A percentile compares a stretch with the other conserved stretches of the same genome.
These are phyloP conservation scores for Brachionus koreanus DNA, from an alignment of 1,140 invertebrate genomes.

Conservation along the genomic window DNA sequence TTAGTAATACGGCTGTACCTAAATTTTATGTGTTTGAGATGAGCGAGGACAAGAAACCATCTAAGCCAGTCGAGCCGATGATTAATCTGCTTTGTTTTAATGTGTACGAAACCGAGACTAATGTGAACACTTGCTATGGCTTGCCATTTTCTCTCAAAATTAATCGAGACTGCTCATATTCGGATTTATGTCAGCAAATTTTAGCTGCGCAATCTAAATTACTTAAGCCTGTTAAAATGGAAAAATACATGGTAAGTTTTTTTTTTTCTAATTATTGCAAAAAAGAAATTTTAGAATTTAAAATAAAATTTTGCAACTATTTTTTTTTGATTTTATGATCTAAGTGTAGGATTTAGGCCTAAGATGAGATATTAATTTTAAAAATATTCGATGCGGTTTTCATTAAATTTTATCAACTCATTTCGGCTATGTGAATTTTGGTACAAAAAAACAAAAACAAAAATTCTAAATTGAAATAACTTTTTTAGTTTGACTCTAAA, in stretches of 20 bases:
- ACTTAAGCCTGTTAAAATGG: conserved; percentile 61
- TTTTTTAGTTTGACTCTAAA: too few relatives aligned
- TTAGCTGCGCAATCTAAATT: conserved; percentile 77
- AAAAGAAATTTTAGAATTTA: too few relatives aligned
- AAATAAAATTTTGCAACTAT: too few relatives aligned
- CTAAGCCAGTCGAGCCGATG: not conserved
- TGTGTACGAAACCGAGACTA: conserved; percentile 46
- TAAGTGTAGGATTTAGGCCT: too few relatives aligned
- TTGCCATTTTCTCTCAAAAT: conserved; percentile 83
- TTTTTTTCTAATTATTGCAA: too few relatives aligned
- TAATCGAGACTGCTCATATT: conserved; percentile 76
- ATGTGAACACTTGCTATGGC: conserved; percentile 65
- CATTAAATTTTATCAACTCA: too few relatives aligned
- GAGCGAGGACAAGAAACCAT: not conserved
- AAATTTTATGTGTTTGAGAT: not conserved
- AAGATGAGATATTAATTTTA: too few relatives aligned
- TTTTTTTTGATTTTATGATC: too few relatives aligned
- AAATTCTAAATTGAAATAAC: too few relatives aligned
- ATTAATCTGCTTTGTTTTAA: conserved; percentile 64
- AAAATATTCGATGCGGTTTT: too few relatives aligned
- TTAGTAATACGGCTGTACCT: not conserved
- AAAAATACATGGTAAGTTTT: conserved; percentile 2
- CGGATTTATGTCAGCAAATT: conserved; percentile 79
- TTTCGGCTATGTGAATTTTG: too few relatives aligned
- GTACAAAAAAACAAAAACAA: too few relatives aligned